Evolutionary conservation across 2,888 invertebrate species (phyloP), one percentile per base, ranked within the genome.

Genomic region (Cepaea hortensis): DNA sequence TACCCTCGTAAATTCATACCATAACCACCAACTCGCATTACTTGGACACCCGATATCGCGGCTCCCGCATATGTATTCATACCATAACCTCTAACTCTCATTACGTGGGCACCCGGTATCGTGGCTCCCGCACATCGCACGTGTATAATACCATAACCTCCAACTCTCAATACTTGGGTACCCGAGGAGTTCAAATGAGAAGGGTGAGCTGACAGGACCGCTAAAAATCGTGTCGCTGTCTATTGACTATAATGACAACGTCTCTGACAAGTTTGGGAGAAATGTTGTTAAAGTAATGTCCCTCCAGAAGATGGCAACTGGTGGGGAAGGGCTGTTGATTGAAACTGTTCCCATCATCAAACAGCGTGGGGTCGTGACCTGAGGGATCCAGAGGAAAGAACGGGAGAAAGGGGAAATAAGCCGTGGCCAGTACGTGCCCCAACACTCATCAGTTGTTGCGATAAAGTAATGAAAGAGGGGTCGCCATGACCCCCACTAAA

Each of bases 401-500:
- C n/a, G 1, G 50, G 50, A 76, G n/a, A 50, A 18, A 18, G 20
- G 76, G 50, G 35, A 13, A 6, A 55, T 2, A n/a, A 23, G 13
- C 55, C 18, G n/a, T 6, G 23, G 55, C 55, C n/a, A 1, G 77
- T 55, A 77, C 77, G 77, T 77, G 77, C 55, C 55, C 55, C 77
- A 7, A 13, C 5, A 77, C 2, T n/a, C 55, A 77, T 55, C n/a
- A 77, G n/a, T n/a, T 6, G 77, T 20, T 50, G n/a, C 7, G 55
- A 23, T 55, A 55, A 77, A 55, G 2, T n/a, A 55, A 7, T 55
- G 48, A n/a, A 55, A 55, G 23, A 55, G 77, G 13, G 55, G 55
- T 77, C 55, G 50, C 35, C 15, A 46, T 73, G 73, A 73, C 73
- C 73, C 73, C 18, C 35, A 48, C 46, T 73, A 73, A 73, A 73